Evolutionary conservation across 1,140 invertebrate species (phyloP).

Genomic region (Papilio helenus): DNA sequence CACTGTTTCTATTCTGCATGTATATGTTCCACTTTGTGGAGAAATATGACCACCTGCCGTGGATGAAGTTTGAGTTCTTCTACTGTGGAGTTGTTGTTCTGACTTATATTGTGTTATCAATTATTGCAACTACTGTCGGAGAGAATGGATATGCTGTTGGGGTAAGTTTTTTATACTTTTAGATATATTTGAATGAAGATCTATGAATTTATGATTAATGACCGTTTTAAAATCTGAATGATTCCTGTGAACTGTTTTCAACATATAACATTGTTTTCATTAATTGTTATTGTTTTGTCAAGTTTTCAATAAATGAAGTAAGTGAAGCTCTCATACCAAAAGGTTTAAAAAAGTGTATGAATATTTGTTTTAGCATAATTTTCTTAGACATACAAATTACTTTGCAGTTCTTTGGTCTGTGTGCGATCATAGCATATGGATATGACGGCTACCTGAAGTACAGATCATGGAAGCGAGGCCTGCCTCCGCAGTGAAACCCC

Average conservation of each 20-base stretch:
- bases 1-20: constrained; percentile 89
- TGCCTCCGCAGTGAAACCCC: constrained; percentile 64
- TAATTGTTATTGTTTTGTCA: too few relatives aligned
- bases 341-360: too few relatives aligned
- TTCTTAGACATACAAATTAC: neutral
- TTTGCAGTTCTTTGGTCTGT: constrained; percentile 91
- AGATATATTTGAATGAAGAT: neutral
- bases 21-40: constrained; percentile 94
- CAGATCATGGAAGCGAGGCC: constrained; percentile 65
- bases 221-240: too few relatives aligned
- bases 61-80: constrained; percentile 92
- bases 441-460: constrained; percentile 88
- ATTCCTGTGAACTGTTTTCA: too few relatives aligned
- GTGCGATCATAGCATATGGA: constrained; percentile 89
- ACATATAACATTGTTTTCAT: too few relatives aligned
- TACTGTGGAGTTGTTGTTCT: constrained; percentile 87
- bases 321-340: too few relatives aligned
- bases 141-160: constrained; percentile 75
- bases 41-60: constrained; percentile 91
- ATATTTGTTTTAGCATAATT: neutral
- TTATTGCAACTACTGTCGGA: constrained; percentile 68
- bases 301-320: too few relatives aligned
- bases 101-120: constrained; percentile 83
- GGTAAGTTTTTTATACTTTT: constrained; percentile 55
- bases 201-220: neutral